Evolutionary conservation across 2,888 invertebrate genomes (phyloP).

Genomic region (Lasioglossum morio): DNA sequence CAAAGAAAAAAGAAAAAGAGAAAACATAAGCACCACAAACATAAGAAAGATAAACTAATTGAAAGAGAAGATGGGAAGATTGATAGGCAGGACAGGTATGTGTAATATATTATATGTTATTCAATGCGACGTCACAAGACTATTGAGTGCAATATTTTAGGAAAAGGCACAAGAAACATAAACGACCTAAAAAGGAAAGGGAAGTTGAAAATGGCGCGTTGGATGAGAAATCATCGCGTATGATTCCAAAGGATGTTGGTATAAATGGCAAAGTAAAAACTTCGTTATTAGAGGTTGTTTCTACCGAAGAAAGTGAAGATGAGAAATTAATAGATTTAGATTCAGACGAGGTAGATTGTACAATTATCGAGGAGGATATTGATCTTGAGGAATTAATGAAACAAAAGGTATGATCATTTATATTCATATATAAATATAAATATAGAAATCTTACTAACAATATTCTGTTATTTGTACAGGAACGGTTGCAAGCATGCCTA

Average conservation of each 20-base stretch:
- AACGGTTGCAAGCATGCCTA: conserved; percentile 90
- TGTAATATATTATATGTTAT: not conserved
- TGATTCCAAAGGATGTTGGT: conserved; percentile 71
- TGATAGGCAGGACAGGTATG: conserved; percentile 78
- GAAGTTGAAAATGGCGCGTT: conserved; percentile 80
- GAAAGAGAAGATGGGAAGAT: conserved; percentile 77
- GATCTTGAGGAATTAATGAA: conserved; percentile 95
- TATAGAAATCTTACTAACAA: not conserved
- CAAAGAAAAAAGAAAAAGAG: conserved; percentile 82
- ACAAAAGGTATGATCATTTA: conserved; percentile 88
- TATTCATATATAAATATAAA: not conserved
- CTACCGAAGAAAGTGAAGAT: conserved; percentile 82
- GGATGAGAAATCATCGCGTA: conserved; percentile 74
- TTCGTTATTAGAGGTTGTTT: conserved; percentile 78
- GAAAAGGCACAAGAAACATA: conserved; percentile 83
- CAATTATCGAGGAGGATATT: conserved; percentile 92
- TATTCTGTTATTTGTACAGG: conserved; percentile 77
- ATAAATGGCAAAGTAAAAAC: conserved; percentile 80
- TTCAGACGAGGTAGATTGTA: conserved; percentile 87
- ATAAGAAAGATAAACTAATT: conserved; percentile 81
- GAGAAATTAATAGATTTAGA: conserved; percentile 83
- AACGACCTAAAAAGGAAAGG: conserved; percentile 77
- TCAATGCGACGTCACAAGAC: not conserved
- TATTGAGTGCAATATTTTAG: conserved; percentile 60
- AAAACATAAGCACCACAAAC: conserved; percentile 83